Percentiles rank a stretch among this genome's conserved stretches.
These are phyloP conservation scores for Orussus abietinus DNA, from an alignment of 1,140 invertebrate genomes.

Conservation along the genomic window DNA sequence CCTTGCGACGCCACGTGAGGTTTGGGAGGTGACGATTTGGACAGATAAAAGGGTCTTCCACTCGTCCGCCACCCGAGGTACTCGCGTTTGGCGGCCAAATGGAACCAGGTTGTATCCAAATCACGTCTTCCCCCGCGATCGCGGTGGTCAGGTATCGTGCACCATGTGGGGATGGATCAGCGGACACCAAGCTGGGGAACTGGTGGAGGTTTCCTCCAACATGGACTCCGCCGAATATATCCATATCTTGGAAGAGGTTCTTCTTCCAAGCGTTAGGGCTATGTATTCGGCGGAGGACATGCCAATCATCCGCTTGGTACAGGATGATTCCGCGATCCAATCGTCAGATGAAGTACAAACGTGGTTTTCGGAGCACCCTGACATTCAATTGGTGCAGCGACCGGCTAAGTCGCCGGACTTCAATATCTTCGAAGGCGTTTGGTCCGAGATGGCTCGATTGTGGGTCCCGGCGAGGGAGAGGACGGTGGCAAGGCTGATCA, in stretches of 20 bases:
- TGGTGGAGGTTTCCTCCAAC: not conserved
- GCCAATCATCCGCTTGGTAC: conserved; percentile 3
- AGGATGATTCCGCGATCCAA: conserved; percentile 5
- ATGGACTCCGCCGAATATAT: conserved; percentile 8
- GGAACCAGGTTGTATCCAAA: conserved; percentile 1
- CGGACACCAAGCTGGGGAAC: not conserved
- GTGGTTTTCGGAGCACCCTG: conserved; percentile 7
- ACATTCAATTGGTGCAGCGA: not conserved
- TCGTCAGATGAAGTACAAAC: not conserved
- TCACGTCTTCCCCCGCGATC: not conserved
- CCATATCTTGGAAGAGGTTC: conserved; percentile 5
- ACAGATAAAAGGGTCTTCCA: conserved; percentile 14
- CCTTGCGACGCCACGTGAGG: conserved; percentile 1
- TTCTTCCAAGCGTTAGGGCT: conserved; percentile 4
- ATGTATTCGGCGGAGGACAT: not conserved
- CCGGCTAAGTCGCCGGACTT: conserved; percentile 7
- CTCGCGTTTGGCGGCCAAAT: conserved; percentile 1
- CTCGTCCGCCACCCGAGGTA: not conserved
- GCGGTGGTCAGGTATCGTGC: not conserved
- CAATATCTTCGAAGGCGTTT: conserved; percentile 11
- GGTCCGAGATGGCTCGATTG: conserved; percentile 8
- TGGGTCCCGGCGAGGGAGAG: not conserved
- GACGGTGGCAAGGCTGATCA: not conserved
- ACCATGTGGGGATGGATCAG: conserved; percentile 8
- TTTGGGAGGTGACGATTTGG: conserved; percentile 5